Percentiles rank a stretch among this genome's conserved stretches.
These are phyloP conservation scores for Malurus splendens DNA, from an alignment of 2,797 vertebrate genomes.

Conservation along the genomic window DNA sequence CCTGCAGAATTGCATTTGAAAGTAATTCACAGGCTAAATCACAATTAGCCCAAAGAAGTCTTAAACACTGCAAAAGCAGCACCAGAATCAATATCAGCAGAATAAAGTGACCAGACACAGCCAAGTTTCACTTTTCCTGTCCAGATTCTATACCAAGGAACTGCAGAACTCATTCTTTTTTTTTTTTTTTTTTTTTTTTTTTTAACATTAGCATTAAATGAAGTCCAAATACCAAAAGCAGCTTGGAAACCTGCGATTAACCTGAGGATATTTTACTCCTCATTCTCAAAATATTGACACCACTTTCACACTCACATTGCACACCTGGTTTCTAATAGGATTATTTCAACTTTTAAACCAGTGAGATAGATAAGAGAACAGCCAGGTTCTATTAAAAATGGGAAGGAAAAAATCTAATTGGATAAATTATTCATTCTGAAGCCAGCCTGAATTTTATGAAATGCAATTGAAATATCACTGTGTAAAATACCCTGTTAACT, in stretches of 20 bases:
- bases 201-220: not conserved
- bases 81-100: not conserved
- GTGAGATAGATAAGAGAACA: not conserved
- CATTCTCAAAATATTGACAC: not conserved
- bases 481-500: conserved; percentile 14
- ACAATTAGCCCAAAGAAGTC: not conserved
- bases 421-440: conserved; percentile 22
- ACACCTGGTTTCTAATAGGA: not conserved
- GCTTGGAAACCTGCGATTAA: not conserved
- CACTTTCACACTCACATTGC: not conserved
- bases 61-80: not conserved
- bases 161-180: not conserved
- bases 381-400: not conserved
- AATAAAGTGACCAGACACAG: not conserved
- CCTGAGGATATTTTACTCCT: not conserved
- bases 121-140: not conserved
- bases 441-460: conserved; percentile 5
- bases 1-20: not conserved
- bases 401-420: not conserved
- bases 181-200: not conserved
- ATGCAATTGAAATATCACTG: conserved; percentile 20
- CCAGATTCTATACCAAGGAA: not conserved
- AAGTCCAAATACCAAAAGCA: conserved; percentile 2
- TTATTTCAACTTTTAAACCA: conserved; percentile 22
- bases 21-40: not conserved